Evolutionary conservation across 1,140 invertebrate genomes (phyloP).

Genomic region (Leptinotarsa lineolata): DNA sequence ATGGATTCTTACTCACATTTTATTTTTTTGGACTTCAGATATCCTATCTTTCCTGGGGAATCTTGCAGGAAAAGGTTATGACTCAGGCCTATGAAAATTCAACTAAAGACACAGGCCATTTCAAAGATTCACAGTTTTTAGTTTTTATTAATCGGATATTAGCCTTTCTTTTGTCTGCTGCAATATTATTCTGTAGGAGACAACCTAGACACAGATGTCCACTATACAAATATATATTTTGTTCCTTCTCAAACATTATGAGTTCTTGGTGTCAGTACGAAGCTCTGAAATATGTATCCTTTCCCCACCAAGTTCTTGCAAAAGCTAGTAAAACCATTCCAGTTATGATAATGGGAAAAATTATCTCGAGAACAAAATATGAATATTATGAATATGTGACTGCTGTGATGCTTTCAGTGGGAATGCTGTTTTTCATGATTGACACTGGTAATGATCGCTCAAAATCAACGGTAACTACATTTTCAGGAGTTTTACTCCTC

Average conservation of each 20-base stretch:
- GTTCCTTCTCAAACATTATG: slow-evolving; percentile 97
- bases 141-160: slow-evolving; percentile 92
- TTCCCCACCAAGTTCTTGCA: slow-evolving; percentile 94
- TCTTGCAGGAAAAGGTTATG: slow-evolving; percentile 93
- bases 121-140: slow-evolving; percentile 92
- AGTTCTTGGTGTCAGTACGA: slow-evolving; percentile 99
- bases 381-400: slow-evolving; percentile 92
- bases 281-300: slow-evolving; percentile 96
- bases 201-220: slow-evolving; percentile 81
- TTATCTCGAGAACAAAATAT: slow-evolving; percentile 87
- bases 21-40: slow-evolving; percentile 89
- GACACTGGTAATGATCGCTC: slow-evolving; percentile 62
- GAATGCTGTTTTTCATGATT: slow-evolving; percentile 90
- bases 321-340: slow-evolving; percentile 95
- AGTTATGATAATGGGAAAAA: slow-evolving; percentile 98
- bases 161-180: slow-evolving; percentile 76
- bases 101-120: slow-evolving; percentile 68
- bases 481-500: slow-evolving; percentile 86
- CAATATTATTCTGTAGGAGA: slow-evolving; percentile 61
- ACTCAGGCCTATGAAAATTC: slow-evolving; percentile 74
- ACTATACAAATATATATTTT: slow-evolving; percentile 95
- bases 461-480: slow-evolving; percentile 68
- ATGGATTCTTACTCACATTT: slow-evolving; percentile 67
- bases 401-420: slow-evolving; percentile 86
- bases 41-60: slow-evolving; percentile 92